Percentiles rank a stretch among this genome's conserved stretches.
These are phyloP conservation scores for Hippoglossus stenolepis DNA, from an alignment of 2,113 vertebrate genomes.

Conservation along the genomic window DNA sequence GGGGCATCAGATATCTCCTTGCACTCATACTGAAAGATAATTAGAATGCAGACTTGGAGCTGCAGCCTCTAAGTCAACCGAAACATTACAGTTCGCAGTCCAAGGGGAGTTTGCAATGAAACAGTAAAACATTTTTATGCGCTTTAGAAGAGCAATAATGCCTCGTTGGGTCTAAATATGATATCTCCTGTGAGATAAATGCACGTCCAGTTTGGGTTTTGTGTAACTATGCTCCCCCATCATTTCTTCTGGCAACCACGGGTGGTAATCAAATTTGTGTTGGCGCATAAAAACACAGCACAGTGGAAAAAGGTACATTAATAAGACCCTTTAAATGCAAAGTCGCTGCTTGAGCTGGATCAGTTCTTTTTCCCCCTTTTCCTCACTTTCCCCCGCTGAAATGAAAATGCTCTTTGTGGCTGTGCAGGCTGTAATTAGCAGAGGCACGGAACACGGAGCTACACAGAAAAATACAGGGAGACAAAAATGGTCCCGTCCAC, in stretches of 20 bases:
- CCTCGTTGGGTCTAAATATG: slow-evolving; percentile 36
- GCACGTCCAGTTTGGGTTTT: slow-evolving; percentile 51
- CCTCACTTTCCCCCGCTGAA: slow-evolving; percentile 46
- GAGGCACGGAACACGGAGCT: slow-evolving; percentile 64
- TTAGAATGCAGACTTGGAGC: slow-evolving; percentile 12
- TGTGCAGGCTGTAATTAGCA: slow-evolving; percentile 74
- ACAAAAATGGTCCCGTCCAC: slow-evolving; percentile 64
- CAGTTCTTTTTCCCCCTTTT: slow-evolving; percentile 46
- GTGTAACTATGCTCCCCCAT: slow-evolving; percentile 53
- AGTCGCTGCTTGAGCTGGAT: slow-evolving; percentile 57
- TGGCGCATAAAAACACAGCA: slow-evolving; percentile 38
- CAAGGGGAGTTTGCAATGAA: slow-evolving; percentile 19
- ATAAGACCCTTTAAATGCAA: slow-evolving; percentile 53
- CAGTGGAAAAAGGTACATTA: slow-evolving; percentile 68
- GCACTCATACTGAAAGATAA: slow-evolving; percentile 23
- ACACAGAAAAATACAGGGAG: slow-evolving; percentile 65
- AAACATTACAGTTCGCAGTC: slow-evolving; percentile 20
- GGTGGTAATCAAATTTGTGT: slow-evolving; percentile 57
- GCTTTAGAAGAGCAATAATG: slow-evolving; percentile 35
- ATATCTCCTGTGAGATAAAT: slow-evolving; percentile 49
- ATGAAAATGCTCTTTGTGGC: slow-evolving; percentile 68
- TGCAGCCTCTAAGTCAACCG: slow-evolving; percentile 32
- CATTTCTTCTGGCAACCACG: slow-evolving; percentile 68
- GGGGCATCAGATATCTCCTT: slow-evolving; percentile 7
- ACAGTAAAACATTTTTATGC: slow-evolving; percentile 20